Evolutionary conservation across 2,113 vertebrate genomes (phyloP).

Genomic region (Vidua chalybeata): DNA sequence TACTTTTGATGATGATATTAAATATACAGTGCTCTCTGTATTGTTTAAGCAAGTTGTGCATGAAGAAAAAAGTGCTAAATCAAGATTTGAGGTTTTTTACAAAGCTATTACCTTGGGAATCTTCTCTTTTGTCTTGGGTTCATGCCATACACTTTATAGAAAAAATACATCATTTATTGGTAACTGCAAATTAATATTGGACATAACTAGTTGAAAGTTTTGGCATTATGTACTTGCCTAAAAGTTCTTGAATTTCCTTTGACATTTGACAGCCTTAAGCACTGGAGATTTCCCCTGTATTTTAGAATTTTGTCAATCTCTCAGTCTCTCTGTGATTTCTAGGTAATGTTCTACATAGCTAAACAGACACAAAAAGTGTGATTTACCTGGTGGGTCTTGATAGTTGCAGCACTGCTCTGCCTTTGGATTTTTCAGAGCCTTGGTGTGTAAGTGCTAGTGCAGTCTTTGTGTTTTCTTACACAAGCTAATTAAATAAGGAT

Average conservation of each 20-base stretch:
- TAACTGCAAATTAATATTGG: not conserved
- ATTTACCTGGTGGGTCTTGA: not conserved
- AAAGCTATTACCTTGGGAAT: not conserved
- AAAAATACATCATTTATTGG: not conserved
- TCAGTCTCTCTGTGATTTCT: not conserved
- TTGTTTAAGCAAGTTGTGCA: not conserved
- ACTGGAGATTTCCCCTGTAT: not conserved
- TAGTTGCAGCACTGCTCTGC: not conserved
- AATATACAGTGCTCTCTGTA: not conserved
- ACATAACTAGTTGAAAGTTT: not conserved
- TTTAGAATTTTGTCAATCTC: not conserved
- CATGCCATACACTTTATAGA: not conserved
- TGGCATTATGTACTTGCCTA: not conserved
- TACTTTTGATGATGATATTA: not conserved
- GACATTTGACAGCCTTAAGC: not conserved
- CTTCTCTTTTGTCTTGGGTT: not conserved
- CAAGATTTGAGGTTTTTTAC: constrained; percentile 14
- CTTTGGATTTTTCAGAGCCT: not conserved
- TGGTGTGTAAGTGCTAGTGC: not conserved
- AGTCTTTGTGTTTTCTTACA: not conserved
- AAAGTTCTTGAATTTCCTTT: not conserved
- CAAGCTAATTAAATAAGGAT: constrained; percentile 5
- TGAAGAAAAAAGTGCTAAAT: not conserved
- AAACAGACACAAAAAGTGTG: not conserved
- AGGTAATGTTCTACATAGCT: not conserved